Conservation (phyloP, 2,113 vertebrate genomes). For the Anolis carolinensis region DNA sequence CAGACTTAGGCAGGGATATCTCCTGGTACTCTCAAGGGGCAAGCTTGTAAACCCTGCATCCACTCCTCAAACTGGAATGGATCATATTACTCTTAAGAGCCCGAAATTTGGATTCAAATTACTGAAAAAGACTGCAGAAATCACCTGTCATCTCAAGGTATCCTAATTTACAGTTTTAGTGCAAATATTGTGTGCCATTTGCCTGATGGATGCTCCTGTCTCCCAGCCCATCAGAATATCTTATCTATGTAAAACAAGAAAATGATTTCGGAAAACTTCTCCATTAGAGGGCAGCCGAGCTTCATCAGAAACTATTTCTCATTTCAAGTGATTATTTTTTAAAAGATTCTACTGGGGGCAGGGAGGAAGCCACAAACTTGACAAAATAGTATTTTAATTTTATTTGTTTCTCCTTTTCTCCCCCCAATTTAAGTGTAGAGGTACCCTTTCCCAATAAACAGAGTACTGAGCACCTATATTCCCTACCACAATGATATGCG, state of each 20-base stretch:
- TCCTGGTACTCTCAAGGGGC: not conserved
- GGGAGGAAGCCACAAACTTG: not conserved
- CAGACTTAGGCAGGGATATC: not conserved
- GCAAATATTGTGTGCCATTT: conserved; percentile 4
- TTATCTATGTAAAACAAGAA: not conserved
- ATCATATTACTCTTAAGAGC: not conserved
- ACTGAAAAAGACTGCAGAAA: not conserved
- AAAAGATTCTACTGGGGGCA: not conserved
- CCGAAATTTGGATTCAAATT: not conserved
- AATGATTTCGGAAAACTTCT: conserved; percentile 3
- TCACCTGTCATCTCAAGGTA: not conserved
- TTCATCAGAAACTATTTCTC: conserved; percentile 21
- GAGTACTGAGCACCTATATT: not conserved
- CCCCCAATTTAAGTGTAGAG: not conserved
- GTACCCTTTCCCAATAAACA: not conserved
- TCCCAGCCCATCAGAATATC: not conserved
- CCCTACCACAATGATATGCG: not conserved
- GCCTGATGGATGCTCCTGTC: not conserved
- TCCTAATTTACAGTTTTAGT: conserved; percentile 10
- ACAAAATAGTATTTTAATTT: not conserved
- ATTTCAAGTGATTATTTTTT: not conserved
- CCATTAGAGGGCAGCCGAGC: conserved; percentile 17
- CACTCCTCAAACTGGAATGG: not conserved
- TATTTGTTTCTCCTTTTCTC: not conserved
- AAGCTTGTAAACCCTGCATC: not conserved